These are phyloP conservation scores for Acrossocheilus wenchowensis DNA, from an alignment of 2,797 vertebrate species.

Conservation along the genomic window DNA sequence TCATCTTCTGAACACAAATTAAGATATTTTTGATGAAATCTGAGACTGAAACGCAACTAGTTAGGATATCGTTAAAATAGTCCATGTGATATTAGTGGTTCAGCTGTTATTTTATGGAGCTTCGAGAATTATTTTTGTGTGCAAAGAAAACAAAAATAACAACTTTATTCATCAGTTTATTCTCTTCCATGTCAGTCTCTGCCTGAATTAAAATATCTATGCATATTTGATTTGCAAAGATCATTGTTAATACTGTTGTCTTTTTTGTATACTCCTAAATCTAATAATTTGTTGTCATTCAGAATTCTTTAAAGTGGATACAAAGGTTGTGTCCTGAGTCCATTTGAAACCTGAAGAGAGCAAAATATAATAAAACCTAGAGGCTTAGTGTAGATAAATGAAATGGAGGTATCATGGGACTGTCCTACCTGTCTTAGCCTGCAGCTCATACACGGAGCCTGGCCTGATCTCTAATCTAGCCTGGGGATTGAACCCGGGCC, in stretches of 20 bases:
- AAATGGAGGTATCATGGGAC: constrained; percentile 49
- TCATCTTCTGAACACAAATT: neutral
- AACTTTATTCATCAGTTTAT: neutral
- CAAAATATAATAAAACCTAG: constrained; percentile 41
- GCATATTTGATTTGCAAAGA: neutral
- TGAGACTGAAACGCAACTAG: neutral
- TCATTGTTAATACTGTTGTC: neutral
- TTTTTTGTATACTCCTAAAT: neutral
- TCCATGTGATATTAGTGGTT: neutral
- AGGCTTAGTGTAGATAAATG: constrained; percentile 57
- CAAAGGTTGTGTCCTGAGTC: constrained; percentile 20
- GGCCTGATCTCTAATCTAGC: constrained; percentile 62
- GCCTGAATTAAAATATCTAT: neutral
- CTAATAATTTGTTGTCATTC: neutral
- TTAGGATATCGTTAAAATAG: neutral
- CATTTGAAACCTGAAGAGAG: constrained; percentile 41
- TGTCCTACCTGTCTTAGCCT: constrained; percentile 51
- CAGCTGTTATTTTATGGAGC: neutral
- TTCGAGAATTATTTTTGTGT: neutral
- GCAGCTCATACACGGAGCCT: constrained; percentile 48
- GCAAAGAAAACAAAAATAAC: neutral
- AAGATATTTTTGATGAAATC: neutral
- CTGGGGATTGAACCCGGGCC: constrained; percentile 56
- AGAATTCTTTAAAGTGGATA: constrained; percentile 32
- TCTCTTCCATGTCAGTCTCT: neutral